Conservation (phyloP, 2,113 vertebrate species). For the Melospiza melodia region DNA sequence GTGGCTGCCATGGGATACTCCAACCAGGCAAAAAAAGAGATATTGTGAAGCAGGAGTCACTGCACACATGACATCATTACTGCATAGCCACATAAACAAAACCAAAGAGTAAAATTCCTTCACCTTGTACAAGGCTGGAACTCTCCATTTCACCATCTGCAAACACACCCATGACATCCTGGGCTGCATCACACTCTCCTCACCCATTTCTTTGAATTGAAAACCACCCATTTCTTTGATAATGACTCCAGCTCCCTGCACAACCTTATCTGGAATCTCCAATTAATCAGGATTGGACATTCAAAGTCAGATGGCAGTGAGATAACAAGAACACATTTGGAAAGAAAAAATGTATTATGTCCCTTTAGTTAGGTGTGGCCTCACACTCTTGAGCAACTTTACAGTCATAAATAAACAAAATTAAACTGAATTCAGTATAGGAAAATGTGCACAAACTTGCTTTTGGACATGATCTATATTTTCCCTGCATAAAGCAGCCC, state of each 20-base stretch:
- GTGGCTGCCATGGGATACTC: neutral
- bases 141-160: neutral
- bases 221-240: neutral
- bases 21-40: neutral
- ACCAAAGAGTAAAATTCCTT: neutral
- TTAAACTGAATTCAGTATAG: neutral
- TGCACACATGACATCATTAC: neutral
- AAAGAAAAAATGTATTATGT: neutral
- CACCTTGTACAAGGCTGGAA: neutral
- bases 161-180: neutral
- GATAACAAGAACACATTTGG: neutral
- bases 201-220: neutral
- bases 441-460: neutral
- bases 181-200: neutral
- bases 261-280: neutral
- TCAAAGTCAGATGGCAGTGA: neutral
- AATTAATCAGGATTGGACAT: fast-evolving
- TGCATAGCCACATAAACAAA: neutral
- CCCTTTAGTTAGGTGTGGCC: neutral
- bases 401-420: neutral
- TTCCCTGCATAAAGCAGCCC: neutral
- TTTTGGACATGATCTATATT: neutral
- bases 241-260: neutral
- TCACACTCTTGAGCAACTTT: neutral
- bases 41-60: neutral